Evolutionary conservation across 2,888 invertebrate species (phyloP).

Genomic region (Eupithecia inturbata): DNA sequence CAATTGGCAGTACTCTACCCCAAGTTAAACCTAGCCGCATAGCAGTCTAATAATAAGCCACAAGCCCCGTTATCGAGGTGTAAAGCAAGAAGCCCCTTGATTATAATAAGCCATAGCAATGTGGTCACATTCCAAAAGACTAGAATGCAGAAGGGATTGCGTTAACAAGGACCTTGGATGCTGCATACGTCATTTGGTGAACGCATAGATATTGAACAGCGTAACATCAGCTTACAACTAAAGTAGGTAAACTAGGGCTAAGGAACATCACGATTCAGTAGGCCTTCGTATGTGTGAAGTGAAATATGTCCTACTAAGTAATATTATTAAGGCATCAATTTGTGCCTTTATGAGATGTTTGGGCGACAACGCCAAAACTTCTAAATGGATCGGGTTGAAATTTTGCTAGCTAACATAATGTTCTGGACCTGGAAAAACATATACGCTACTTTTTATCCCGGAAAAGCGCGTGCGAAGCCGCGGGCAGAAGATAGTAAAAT

Average conservation of each 20-base stretch:
- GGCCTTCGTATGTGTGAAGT: neutral
- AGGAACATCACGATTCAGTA: neutral
- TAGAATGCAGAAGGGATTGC: slow-evolving; percentile 62
- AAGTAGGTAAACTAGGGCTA: neutral
- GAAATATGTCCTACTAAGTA: too few relatives aligned
- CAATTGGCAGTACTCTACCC: neutral
- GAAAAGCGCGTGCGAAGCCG: too few relatives aligned
- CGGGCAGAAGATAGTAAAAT: too few relatives aligned
- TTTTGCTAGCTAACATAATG: too few relatives aligned
- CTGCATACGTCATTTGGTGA: slow-evolving; percentile 24
- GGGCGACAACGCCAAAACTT: too few relatives aligned
- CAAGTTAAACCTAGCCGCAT: neutral
- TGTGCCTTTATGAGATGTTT: too few relatives aligned
- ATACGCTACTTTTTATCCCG: too few relatives aligned
- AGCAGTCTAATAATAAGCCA: slow-evolving; percentile 22
- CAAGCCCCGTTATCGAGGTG: slow-evolving; percentile 34
- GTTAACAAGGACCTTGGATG: slow-evolving; percentile 49
- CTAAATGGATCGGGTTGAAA: too few relatives aligned
- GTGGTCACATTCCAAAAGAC: slow-evolving; percentile 56
- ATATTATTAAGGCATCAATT: too few relatives aligned
- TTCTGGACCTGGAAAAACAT: too few relatives aligned
- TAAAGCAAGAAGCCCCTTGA: slow-evolving; percentile 56
- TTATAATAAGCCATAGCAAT: slow-evolving; percentile 55
- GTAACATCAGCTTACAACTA: neutral
- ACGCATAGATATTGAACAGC: slow-evolving; percentile 3